These are phyloP conservation scores for Collichthys lucidus DNA, from an alignment of 2,113 vertebrate genomes.

Conservation along the genomic window DNA sequence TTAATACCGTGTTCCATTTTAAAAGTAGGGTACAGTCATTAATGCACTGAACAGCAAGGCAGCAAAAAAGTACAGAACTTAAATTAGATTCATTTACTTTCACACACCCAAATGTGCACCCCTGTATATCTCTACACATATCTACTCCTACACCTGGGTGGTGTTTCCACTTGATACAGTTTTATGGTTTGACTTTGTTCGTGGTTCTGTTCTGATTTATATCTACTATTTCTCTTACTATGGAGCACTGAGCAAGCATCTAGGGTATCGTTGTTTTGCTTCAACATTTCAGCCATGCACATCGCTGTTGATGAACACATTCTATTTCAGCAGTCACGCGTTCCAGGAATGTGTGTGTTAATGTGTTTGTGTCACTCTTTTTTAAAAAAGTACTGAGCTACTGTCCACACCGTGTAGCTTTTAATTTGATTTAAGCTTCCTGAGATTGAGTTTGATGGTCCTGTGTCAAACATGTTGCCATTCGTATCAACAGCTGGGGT, in stretches of 20 bases:
- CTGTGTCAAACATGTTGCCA: not conserved
- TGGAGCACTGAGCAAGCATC: constrained; percentile 16
- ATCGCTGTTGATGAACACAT: constrained; percentile 67
- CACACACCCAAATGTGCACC: not conserved
- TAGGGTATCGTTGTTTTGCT: constrained; percentile 59
- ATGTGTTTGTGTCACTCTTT: constrained; percentile 30
- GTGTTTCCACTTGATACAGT: constrained; percentile 17
- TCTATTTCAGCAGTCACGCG: constrained; percentile 62
- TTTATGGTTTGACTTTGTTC: constrained; percentile 2
- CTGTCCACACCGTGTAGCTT: not conserved
- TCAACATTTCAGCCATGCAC: constrained; percentile 58
- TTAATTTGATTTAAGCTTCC: constrained; percentile 25
- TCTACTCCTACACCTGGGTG: not conserved
- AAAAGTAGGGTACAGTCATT: not conserved
- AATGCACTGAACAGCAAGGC: not conserved
- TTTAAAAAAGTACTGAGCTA: not conserved
- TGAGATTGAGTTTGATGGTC: not conserved
- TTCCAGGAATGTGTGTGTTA: constrained; percentile 65
- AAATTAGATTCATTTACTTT: not conserved
- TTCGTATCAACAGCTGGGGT: constrained; percentile 16
- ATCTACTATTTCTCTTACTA: not conserved
- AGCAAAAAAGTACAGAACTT: not conserved
- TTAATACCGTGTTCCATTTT: not conserved
- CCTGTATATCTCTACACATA: not conserved
- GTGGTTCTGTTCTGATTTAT: constrained; percentile 30